These are phyloP conservation scores for Scatophagus argus DNA, from an alignment of 2,113 vertebrate genomes.

Conservation along the genomic window DNA sequence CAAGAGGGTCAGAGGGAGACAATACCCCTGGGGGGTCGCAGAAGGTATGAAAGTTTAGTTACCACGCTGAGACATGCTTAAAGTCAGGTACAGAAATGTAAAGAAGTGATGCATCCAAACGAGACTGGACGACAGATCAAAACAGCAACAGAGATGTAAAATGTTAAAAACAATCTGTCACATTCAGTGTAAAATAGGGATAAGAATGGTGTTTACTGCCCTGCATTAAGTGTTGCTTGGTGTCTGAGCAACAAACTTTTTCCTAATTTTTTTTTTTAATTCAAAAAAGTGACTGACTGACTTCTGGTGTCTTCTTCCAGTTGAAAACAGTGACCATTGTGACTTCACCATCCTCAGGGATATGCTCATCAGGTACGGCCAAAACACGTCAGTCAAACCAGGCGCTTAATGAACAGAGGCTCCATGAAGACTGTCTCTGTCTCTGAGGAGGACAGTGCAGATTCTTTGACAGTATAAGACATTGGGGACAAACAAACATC, in stretches of 20 bases:
- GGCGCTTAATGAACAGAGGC: not conserved
- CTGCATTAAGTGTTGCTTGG: not conserved
- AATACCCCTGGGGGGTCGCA: constrained; percentile 98
- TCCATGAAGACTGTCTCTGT: too few species aligned
- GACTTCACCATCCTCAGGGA: constrained; percentile 99
- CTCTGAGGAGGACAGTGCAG: too few species aligned
- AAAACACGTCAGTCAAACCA: not conserved
- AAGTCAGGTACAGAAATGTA: not conserved
- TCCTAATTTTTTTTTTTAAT: too few species aligned
- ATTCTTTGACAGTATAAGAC: too few species aligned
- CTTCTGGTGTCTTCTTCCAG: constrained; percentile 73
- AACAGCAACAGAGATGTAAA: too few species aligned
- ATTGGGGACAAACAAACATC: not conserved
- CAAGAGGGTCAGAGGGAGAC: constrained; percentile 95
- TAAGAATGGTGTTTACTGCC: not conserved
- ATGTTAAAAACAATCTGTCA: too few species aligned
- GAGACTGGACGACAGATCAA: not conserved
- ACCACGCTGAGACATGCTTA: not conserved
- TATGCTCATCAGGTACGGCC: constrained; percentile 97
- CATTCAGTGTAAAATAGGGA: not conserved
- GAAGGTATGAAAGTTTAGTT: constrained; percentile 87
- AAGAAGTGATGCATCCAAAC: not conserved
- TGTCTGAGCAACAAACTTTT: not conserved
- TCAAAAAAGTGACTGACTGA: not conserved
- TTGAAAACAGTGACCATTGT: constrained; percentile 98